A percentile compares a stretch with the other conserved stretches of the same genome.
Conservation (phyloP, 2,888 invertebrate species). For the Neoascia interrupta region DNA sequence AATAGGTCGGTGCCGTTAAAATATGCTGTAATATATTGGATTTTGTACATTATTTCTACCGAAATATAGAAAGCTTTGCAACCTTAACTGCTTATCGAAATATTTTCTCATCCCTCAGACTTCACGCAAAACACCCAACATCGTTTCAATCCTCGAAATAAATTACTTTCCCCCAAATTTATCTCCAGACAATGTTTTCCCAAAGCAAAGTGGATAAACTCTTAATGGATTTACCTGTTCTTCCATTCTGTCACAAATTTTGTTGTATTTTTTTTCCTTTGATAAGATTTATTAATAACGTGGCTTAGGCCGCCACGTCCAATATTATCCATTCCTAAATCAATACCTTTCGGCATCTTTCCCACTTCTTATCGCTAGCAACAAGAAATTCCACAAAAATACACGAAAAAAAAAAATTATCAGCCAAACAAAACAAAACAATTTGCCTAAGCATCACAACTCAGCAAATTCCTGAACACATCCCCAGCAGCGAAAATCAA, state of each 20-base stretch:
- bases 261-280: neutral
- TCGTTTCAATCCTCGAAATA: too few species aligned
- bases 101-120: too few species aligned
- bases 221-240: slow-evolving; percentile 24
- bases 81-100: too few species aligned
- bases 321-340: slow-evolving; percentile 5
- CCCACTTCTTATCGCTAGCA: neutral
- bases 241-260: neutral
- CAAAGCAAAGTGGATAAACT: neutral
- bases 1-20: too few species aligned
- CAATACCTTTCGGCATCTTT: slow-evolving; percentile 12
- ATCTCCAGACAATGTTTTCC: slow-evolving; percentile 5
- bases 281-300: slow-evolving; percentile 27
- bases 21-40: too few species aligned
- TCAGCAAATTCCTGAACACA: slow-evolving; percentile 46
- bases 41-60: too few species aligned
- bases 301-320: slow-evolving; percentile 18
- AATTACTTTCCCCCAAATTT: slow-evolving; percentile 8
- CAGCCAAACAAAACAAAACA: slow-evolving; percentile 27
- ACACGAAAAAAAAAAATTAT: slow-evolving; percentile 1
- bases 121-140: too few species aligned
- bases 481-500: slow-evolving; percentile 51
- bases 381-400: slow-evolving; percentile 9
- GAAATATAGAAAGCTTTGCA: too few species aligned
- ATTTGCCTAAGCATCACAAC: slow-evolving; percentile 39